Percentiles rank a stretch among this genome's conserved stretches.
phyloP scores from a whole-genome alignment of 2,797 vertebrate genomes.

The Alcedo atthis region DNA sequence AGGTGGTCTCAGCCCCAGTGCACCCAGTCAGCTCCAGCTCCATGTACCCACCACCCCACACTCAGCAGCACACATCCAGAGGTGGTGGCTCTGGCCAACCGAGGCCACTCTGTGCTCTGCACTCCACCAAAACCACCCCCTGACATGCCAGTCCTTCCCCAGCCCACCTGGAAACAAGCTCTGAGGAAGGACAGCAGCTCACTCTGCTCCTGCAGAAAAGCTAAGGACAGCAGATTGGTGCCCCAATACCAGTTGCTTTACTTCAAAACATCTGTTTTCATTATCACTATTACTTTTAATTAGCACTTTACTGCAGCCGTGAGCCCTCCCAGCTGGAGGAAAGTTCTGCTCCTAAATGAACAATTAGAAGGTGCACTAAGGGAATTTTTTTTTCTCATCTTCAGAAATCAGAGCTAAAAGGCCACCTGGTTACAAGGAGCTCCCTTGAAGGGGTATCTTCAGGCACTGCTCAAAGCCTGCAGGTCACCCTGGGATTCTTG shows the following conservation, averaged over 20 bases:
- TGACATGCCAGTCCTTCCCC: neutral
- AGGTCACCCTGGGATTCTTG: neutral
- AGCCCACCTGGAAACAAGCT: neutral
- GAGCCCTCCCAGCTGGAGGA: conserved; percentile 58
- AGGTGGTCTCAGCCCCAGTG: neutral
- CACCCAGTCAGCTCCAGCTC: too few species aligned
- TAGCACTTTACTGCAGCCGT: conserved; percentile 64
- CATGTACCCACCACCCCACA: rapidly evolving
- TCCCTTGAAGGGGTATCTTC: conserved; percentile 44
- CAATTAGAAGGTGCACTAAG: conserved; percentile 61
- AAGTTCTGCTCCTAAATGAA: conserved; percentile 60
- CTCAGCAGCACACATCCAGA: rapidly evolving
- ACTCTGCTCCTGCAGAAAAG: neutral
- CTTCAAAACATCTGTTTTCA: conserved; percentile 68
- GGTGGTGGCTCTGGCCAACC: rapidly evolving
- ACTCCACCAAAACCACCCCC: rapidly evolving
- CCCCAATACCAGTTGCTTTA: neutral
- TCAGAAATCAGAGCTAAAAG: conserved; percentile 49
- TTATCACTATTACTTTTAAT: conserved; percentile 72
- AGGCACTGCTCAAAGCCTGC: conserved; percentile 14
- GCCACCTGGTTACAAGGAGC: neutral
- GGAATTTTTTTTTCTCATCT: conserved; percentile 51
- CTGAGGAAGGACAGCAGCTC: neutral
- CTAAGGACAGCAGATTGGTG: neutral
- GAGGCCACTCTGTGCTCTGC: rapidly evolving